Evolutionary conservation across 2,797 vertebrate genomes (phyloP).

Genomic region (Rhodeus uyekii): DNA sequence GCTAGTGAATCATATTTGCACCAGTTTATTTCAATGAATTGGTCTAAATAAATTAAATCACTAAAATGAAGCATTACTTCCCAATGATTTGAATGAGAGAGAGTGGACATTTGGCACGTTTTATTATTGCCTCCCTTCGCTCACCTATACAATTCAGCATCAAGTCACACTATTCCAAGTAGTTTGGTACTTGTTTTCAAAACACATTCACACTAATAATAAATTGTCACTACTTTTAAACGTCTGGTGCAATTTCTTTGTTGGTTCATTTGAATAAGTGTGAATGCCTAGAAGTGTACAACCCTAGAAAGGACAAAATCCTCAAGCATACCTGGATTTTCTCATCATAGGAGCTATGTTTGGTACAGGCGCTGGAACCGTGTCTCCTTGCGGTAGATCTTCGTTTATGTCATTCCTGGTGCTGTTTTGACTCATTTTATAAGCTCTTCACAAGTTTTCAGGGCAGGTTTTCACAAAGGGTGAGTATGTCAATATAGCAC

Average conservation of each 20-base stretch:
- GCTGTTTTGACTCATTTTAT: not conserved
- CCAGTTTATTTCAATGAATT: not conserved
- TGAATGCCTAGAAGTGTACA: too few species aligned
- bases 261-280: too few species aligned
- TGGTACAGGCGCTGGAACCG: not conserved
- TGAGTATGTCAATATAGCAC: too few species aligned
- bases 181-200: not conserved
- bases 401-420: not conserved
- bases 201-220: conserved; percentile 8
- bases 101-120: not conserved
- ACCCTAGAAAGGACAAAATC: not conserved
- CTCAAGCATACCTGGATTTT: not conserved
- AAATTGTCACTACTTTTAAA: not conserved
- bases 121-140: not conserved
- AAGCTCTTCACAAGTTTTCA: not conserved
- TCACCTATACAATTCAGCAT: not conserved
- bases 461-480: too few species aligned
- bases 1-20: not conserved
- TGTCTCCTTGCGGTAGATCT: not conserved
- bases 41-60: not conserved
- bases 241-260: too few species aligned
- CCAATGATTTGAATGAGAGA: too few species aligned
- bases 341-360: not conserved
- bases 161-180: not conserved
- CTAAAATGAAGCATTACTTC: not conserved